These are phyloP conservation scores for Synchiropus splendidus DNA, from an alignment of 2,113 vertebrate genomes.

Conservation along the genomic window DNA sequence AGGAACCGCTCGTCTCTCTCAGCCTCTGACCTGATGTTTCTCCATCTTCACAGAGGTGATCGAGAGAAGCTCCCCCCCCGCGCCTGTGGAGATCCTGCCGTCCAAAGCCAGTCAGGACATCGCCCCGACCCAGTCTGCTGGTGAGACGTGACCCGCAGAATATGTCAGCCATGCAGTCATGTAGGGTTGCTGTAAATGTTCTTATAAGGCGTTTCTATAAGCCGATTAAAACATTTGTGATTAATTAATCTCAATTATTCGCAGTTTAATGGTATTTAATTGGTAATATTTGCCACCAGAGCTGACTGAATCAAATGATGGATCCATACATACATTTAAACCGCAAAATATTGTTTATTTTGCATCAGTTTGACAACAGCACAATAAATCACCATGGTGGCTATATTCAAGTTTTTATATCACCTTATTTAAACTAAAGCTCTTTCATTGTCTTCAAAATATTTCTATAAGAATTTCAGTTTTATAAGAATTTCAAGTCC, in stretches of 20 bases:
- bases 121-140: slow-evolving; percentile 84
- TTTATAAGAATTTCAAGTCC: background rate
- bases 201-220: too few species aligned
- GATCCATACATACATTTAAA: too few species aligned
- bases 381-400: too few species aligned
- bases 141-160: slow-evolving; percentile 49
- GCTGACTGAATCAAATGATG: background rate
- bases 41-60: slow-evolving; percentile 72
- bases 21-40: slow-evolving; percentile 5
- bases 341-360: too few species aligned
- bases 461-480: background rate
- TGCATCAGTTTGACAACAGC: too few species aligned
- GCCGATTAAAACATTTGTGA: too few species aligned
- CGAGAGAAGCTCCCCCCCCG: slow-evolving; percentile 84
- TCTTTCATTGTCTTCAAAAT: too few species aligned
- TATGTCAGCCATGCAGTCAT: too few species aligned
- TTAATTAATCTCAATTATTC: too few species aligned
- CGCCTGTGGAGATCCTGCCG: slow-evolving; percentile 82
- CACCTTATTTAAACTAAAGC: too few species aligned
- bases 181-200: too few species aligned
- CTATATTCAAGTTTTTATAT: too few species aligned
- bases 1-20: background rate
- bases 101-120: slow-evolving; percentile 90
- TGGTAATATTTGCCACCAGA: background rate
- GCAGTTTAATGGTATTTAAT: background rate